Percentiles rank a stretch among this genome's conserved stretches.
These are phyloP conservation scores for Microctonus hyperodae DNA, from an alignment of 2,888 invertebrate species.

Conservation along the genomic window DNA sequence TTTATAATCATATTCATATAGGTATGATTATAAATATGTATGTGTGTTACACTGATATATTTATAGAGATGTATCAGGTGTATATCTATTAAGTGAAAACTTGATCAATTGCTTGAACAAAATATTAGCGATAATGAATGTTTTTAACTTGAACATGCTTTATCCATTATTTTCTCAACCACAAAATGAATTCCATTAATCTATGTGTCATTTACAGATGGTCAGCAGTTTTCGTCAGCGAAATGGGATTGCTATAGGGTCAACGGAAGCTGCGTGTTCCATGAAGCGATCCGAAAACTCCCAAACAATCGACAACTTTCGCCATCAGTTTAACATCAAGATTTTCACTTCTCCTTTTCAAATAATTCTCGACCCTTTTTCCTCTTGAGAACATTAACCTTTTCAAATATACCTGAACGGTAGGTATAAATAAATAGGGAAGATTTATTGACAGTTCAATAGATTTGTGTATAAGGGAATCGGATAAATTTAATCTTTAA, in stretches of 20 bases:
- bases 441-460: too few relatives aligned
- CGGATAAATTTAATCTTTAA: too few relatives aligned
- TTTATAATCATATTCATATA: not conserved
- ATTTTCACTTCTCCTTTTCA: not conserved
- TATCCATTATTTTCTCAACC: not conserved
- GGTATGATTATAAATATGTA: too few relatives aligned
- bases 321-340: not conserved
- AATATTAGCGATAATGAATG: not conserved
- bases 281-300: not conserved
- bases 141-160: not conserved
- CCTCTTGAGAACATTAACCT: not conserved
- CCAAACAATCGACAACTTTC: not conserved
- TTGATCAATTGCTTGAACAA: not conserved
- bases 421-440: too few relatives aligned
- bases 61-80: not conserved
- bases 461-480: too few relatives aligned
- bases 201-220: slow-evolving; percentile 1
- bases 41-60: too few relatives aligned
- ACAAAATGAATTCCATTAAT: slow-evolving; percentile 6
- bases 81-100: not conserved
- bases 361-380: not conserved
- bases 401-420: not conserved
- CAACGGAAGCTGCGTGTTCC: not conserved
- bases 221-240: slow-evolving; percentile 7
- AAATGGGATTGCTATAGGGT: not conserved